phyloP scores from a whole-genome alignment of 1,140 invertebrate species.

The Ectropis grisescens region DNA sequence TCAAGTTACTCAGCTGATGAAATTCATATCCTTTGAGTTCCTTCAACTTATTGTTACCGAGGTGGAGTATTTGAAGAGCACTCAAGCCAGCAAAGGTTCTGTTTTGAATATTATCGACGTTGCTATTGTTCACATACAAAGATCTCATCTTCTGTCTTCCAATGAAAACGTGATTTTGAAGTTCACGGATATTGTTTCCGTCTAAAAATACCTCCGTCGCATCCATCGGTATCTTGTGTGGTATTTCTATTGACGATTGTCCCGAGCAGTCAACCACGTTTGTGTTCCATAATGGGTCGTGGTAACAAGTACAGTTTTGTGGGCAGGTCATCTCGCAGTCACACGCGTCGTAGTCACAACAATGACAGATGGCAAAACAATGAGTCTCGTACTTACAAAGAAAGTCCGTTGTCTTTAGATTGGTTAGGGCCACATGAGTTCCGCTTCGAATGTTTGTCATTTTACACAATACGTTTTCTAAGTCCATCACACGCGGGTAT shows the following conservation, averaged over 20 bases:
- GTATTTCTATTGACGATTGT: slow-evolving; percentile 81
- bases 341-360: slow-evolving; percentile 95
- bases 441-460: slow-evolving; percentile 82
- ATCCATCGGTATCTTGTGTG: slow-evolving; percentile 92
- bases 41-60: slow-evolving; percentile 87
- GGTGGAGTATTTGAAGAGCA: slow-evolving; percentile 83
- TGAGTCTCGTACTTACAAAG: slow-evolving; percentile 92
- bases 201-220: slow-evolving; percentile 93
- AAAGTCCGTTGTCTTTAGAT: slow-evolving; percentile 82
- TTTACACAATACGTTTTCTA: slow-evolving; percentile 87
- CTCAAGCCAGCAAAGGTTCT: slow-evolving; percentile 92
- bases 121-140: slow-evolving; percentile 88
- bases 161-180: slow-evolving; percentile 92
- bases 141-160: slow-evolving; percentile 90
- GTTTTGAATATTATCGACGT: slow-evolving; percentile 89
- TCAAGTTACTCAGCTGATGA: slow-evolving; percentile 83
- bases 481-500: slow-evolving; percentile 88
- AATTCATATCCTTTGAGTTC: slow-evolving; percentile 91
- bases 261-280: slow-evolving; percentile 93
- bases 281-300: slow-evolving; percentile 92
- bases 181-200: slow-evolving; percentile 86
- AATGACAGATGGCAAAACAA: slow-evolving; percentile 93
- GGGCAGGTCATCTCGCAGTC: slow-evolving; percentile 97
- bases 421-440: slow-evolving; percentile 77
- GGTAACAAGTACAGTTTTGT: slow-evolving; percentile 91